Evolutionary conservation across 2,113 vertebrate genomes (phyloP).

Genomic region (Pycnonotus jocosus): DNA sequence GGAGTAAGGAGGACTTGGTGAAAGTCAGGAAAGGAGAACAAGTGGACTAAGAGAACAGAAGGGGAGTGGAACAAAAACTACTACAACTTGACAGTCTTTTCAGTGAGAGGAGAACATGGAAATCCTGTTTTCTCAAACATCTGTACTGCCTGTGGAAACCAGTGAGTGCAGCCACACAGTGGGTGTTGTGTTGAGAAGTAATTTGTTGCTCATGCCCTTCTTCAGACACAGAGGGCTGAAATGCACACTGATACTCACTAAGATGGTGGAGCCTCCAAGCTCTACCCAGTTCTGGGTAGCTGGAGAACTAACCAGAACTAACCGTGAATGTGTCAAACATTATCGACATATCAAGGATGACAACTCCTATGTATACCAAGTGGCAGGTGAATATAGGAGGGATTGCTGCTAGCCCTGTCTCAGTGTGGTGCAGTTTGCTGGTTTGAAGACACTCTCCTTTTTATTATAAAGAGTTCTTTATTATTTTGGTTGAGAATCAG

Average conservation of each 20-base stretch:
- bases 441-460: not conserved
- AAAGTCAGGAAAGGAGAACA: not conserved
- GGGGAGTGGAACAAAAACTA: not conserved
- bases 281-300: rapidly evolving
- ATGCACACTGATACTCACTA: not conserved
- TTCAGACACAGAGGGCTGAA: not conserved
- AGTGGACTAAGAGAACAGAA: not conserved
- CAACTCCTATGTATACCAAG: not conserved
- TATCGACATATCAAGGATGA: not conserved
- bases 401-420: not conserved
- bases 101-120: not conserved
- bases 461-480: not conserved
- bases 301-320: not conserved
- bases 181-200: not conserved
- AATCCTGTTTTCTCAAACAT: not conserved
- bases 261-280: not conserved
- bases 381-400: not conserved
- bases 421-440: not conserved
- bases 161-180: not conserved
- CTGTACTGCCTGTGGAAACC: rapidly evolving
- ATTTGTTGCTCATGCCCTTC: not conserved
- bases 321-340: not conserved
- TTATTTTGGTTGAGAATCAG: not conserved
- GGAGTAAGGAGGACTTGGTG: not conserved
- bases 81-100: not conserved